Evolutionary conservation across 2,797 vertebrate species (phyloP), one percentile per base, ranked within the genome.

Genomic region (Lepus townsendii): DNA sequence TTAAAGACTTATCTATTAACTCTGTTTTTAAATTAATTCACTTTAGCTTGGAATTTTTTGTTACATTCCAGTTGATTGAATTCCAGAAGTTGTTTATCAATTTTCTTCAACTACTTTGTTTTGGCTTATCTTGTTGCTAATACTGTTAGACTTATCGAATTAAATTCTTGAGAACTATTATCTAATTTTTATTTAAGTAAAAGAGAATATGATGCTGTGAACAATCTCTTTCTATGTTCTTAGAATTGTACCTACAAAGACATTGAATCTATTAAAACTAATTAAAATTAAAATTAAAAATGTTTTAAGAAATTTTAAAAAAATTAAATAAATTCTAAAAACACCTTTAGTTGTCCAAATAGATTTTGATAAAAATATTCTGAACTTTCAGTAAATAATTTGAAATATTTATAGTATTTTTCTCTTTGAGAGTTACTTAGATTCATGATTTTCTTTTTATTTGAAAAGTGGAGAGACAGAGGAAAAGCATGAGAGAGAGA

Each of bases 41-140:
- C 32, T 91, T 90, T 88, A 60, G 38, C 82, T 69, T 93, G 5
- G 6, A 9, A 26, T 27, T n/a, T 22, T 57, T 71, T 54, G 7
- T 73, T 68, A 32, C 69, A 78, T 76, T 88, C 9, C 78, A 72
- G 93, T 84, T 35, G 19, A 90, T n/a, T 72, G 38, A 30, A 66
- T 83, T 89, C 38, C 92, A 5, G 35, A 4, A 20, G 13, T 3
- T 69, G 20, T 89, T 94, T 77, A 50, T 68, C 13, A 66, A 19
- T 75, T 78, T 32, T 91, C 2, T 80, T 22, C 8, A 65, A 32
- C 3, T 54, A 27, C 17, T 90, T 77, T 91, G 24, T 69, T 92
- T 89, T 60, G n/a, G 24, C 83, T 92, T 72, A 79, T 63, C 54
- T 91, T 90, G 32, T 86, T 47, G 2, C 16, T 87, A 50, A 86